Percentiles rank a stretch among this genome's conserved stretches.
phyloP scores from a whole-genome alignment of 1,140 invertebrate species.

The Drosophila guanche region DNA sequence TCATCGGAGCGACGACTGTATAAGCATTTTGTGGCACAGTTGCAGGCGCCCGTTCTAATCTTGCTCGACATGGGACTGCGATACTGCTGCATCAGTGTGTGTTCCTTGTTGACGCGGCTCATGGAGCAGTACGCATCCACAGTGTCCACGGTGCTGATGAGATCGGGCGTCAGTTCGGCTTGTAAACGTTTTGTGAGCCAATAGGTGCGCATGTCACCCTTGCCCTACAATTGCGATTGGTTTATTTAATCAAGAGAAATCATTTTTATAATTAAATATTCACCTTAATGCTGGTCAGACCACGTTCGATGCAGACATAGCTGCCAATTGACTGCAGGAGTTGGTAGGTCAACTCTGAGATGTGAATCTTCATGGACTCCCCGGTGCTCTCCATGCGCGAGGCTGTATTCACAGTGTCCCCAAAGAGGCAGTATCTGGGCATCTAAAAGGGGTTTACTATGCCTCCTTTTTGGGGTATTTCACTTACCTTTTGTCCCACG shows the following conservation, averaged over 20 bases:
- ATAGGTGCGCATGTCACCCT: slow-evolving; percentile 93
- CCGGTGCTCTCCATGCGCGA: slow-evolving; percentile 93
- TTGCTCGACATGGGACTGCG: slow-evolving; percentile 11
- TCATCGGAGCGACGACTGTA: slow-evolving; percentile 76
- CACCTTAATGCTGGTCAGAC: slow-evolving; percentile 90
- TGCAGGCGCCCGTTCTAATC: slow-evolving; percentile 51
- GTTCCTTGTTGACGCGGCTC: slow-evolving; percentile 22
- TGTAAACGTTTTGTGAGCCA: slow-evolving; percentile 87
- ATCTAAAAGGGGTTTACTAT: slow-evolving; percentile 85
- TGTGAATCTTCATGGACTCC: slow-evolving; percentile 95
- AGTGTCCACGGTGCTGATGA: slow-evolving; percentile 73
- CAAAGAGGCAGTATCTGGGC: slow-evolving; percentile 96
- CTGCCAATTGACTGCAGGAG: slow-evolving; percentile 85
- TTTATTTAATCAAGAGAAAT: neutral
- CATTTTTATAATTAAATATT: neutral
- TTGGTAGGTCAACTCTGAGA: slow-evolving; percentile 93
- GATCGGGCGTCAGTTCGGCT: slow-evolving; percentile 62
- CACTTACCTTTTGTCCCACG: slow-evolving; percentile 89
- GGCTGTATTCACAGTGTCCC: slow-evolving; percentile 97
- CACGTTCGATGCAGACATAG: slow-evolving; percentile 87
- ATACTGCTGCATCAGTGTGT: slow-evolving; percentile 24
- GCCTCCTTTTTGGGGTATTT: neutral
- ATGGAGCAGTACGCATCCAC: slow-evolving; percentile 38
- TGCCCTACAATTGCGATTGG: slow-evolving; percentile 86
- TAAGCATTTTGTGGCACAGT: slow-evolving; percentile 70